Base-by-base conservation (phyloP, 2,113 vertebrate genomes). In the Perca flavescens region DNA sequence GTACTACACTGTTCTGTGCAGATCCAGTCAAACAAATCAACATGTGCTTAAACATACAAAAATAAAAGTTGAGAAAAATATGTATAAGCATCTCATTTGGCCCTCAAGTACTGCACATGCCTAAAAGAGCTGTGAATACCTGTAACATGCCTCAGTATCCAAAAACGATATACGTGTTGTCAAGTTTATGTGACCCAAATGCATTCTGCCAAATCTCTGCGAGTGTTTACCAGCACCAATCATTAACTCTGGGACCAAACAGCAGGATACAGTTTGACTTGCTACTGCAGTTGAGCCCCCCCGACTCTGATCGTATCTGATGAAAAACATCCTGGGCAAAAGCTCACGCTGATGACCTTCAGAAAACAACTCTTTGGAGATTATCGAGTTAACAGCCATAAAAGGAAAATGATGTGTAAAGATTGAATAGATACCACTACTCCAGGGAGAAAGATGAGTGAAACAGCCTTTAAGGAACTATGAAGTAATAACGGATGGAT, bases 201-300 rank as follows among this genome's bases (percentile, higher is more conserved):
- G 34, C n/a, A 36, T 52, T 16, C 4, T 7, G 31, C 22, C 46
- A 69, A 69, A 89, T 63, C 68, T 62, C 46, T 34, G 67, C 19
- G 2, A 47, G 63, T 53, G 60, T 71, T 74, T 60, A 53, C 74
- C 57, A 75, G 57, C 57, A 67, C 54, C 36, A 52, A 80, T 78
- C 68, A 85, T 86, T 80, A 80, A 83, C 81, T 81, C 46, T 2
- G 19, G 19, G 64, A 65, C 61, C 79, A 25, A 60, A 86, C 36
- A 62, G 61, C 75, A 65, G 50, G 22, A 77, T 46, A 50, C 43
- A 68, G 34, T 13, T 72, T 53, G 43, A 36, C 60, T 50, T 34
- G 28, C 46, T 11, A 1, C 58, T 40, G 83, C 50, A 58, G 53
- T 49, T 43, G 46, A 19, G 1, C 12, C 72, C 31, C 47, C 46